A percentile compares a stretch with the other conserved stretches of the same genome.
Conservation (phyloP, 1,140 invertebrate genomes). For the Stenopsyche tienmushanensis region DNA sequence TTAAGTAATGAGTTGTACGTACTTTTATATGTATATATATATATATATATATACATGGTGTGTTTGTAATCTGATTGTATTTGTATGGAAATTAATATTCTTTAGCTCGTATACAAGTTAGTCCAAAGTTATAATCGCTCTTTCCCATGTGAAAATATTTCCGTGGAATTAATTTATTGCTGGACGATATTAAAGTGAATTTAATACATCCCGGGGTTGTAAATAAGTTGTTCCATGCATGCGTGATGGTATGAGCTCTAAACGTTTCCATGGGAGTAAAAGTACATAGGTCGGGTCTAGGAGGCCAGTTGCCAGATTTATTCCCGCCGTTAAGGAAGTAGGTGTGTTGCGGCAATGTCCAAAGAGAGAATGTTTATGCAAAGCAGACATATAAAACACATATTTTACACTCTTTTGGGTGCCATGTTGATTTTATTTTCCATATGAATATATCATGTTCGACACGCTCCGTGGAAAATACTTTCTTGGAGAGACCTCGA, state of each 20-base stretch:
- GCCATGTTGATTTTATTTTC: neutral
- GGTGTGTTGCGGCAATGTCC: constrained; percentile 4
- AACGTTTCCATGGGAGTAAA: no score
- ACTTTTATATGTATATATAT: neutral
- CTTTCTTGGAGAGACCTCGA: neutral
- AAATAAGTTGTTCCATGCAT: no score
- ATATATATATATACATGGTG: neutral
- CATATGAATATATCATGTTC: constrained; percentile 23
- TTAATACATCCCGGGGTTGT: no score
- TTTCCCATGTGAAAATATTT: no score
- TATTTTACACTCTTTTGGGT: constrained; percentile 13
- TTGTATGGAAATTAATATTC: neutral
- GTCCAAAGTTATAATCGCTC: no score
- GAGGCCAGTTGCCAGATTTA: constrained; percentile 28
- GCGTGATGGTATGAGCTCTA: no score
- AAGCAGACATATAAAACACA: constrained; percentile 24
- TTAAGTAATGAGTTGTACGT: no score
- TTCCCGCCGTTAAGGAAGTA: constrained; percentile 28
- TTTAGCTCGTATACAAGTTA: neutral
- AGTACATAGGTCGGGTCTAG: no score
- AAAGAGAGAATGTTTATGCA: constrained; percentile 11
- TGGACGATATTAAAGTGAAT: no score
- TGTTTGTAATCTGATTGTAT: neutral
- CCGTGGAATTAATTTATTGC: no score
- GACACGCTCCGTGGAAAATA: neutral